Base-by-base conservation (phyloP, 2,113 vertebrate genomes). In the Australoheros scitulus region DNA sequence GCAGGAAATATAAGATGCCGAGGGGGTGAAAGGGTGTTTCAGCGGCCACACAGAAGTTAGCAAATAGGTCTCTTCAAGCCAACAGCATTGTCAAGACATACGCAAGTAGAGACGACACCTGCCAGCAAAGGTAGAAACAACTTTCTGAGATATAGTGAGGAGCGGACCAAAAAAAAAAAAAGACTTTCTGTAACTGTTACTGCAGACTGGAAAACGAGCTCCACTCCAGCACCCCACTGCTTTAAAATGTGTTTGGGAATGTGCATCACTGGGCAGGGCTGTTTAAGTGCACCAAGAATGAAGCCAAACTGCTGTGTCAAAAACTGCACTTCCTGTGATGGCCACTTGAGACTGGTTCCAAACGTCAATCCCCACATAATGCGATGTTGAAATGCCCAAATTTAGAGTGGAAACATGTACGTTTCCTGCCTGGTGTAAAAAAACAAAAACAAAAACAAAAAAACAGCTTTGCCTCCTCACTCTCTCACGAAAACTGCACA, bases 21-120 rank as follows among this genome's bases (percentile, higher is more conserved):
- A 22, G 76, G 91, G 61, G 82, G 80, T 38, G 75, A 64, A 4
- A 74, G 75, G 24, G 82, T 79, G 87, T 57, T 68, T 58, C 77
- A 61, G 93, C 92, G 94, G 94, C 94, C 95, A 95, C 77, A 13
- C 76, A 90, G 88, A 93, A 95, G 95, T 95, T 92, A 94, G 79
- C 11, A 47, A 87, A 86, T 72, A 79, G 88, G 89, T 76, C 68
- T 55, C 72, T 24, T 85, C 32, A 11, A 63, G 55, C 8, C 50
- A 63, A 77, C 1, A 59, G 32, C 8, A 4, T 22, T 5, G 29
- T 52, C 65, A 50, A 82, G 52, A 70, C 29, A 76, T 11, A 15
- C 29, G 80, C 4, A 61, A 56, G 68, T 55, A 64, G 36, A 34
- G 56, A 76, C 4, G 60, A 18, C 9, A 57, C 7, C 14, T 57